Percentiles rank a stretch among this genome's conserved stretches.
phyloP scores from a whole-genome alignment of 1,140 invertebrate species.

The Caenorhabditis briggsae region DNA sequence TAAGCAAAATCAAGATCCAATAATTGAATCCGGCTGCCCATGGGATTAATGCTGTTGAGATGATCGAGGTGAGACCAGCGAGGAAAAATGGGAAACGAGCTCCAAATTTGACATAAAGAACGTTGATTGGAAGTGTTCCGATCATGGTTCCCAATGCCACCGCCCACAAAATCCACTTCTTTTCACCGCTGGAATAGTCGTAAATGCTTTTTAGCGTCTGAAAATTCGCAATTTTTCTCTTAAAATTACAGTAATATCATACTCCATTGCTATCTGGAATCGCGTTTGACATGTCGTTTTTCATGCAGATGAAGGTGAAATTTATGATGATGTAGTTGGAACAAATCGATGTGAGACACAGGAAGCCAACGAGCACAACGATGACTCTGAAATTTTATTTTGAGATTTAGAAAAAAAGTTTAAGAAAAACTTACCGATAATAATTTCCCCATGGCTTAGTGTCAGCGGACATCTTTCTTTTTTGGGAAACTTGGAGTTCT shows the following conservation, averaged over 20 bases:
- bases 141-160: slow-evolving; percentile 61
- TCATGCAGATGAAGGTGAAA: slow-evolving; percentile 69
- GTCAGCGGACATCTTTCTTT: too few relatives aligned
- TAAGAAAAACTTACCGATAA: neutral
- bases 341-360: slow-evolving; percentile 65
- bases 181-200: slow-evolving; percentile 35
- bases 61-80: slow-evolving; percentile 53
- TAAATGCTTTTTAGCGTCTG: slow-evolving; percentile 34
- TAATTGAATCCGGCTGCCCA: slow-evolving; percentile 54
- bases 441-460: slow-evolving; percentile 31
- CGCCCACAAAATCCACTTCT: slow-evolving; percentile 55
- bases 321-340: slow-evolving; percentile 64
- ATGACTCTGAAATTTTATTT: neutral
- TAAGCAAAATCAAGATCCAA: slow-evolving; percentile 5
- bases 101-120: slow-evolving; percentile 54
- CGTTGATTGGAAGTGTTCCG: slow-evolving; percentile 61
- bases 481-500: neutral
- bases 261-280: slow-evolving; percentile 50
- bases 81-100: slow-evolving; percentile 50
- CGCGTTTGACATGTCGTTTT: slow-evolving; percentile 50
- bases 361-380: slow-evolving; percentile 34
- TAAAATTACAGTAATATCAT: neutral
- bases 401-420: neutral
- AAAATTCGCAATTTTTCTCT: neutral
- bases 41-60: slow-evolving; percentile 61